phyloP scores from a whole-genome alignment of 2,888 invertebrate genomes.

The Chrysopilus asiliformis region DNA sequence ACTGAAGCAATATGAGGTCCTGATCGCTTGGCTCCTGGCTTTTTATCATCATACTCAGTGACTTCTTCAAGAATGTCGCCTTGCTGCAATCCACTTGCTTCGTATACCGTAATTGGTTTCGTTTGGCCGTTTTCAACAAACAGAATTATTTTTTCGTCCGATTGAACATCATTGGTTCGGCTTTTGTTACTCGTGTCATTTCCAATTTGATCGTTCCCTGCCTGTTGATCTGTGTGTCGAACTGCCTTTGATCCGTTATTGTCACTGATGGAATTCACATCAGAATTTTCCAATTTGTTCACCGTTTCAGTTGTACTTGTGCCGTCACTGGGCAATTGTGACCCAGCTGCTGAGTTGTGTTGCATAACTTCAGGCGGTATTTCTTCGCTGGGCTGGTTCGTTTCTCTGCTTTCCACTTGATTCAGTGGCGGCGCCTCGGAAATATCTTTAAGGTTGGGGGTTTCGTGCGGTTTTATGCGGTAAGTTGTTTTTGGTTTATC shows the following conservation, averaged over 20 bases:
- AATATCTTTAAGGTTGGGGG: constrained; percentile 1
- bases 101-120: constrained; percentile 33
- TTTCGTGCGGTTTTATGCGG: constrained; percentile 21
- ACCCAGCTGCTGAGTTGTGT: background rate
- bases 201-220: background rate
- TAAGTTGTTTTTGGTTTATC: constrained; percentile 21
- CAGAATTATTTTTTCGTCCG: constrained; percentile 15
- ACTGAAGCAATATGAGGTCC: background rate
- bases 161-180: background rate
- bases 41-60: constrained; percentile 6
- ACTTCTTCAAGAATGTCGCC: constrained; percentile 20
- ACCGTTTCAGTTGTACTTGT: constrained; percentile 4
- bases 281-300: constrained; percentile 10
- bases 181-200: background rate
- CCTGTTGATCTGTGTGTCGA: constrained; percentile 7
- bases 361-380: background rate
- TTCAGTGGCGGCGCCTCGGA: background rate
- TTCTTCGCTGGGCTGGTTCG: background rate
- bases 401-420: no score
- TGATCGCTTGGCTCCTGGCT: constrained; percentile 4
- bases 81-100: constrained; percentile 36
- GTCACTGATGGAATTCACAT: constrained; percentile 11
- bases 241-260: constrained; percentile 12
- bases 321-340: background rate
- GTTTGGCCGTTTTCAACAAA: constrained; percentile 14